Evolutionary conservation across 1,140 invertebrate species (phyloP).

Genomic region (Propsilocerus akamusi): DNA sequence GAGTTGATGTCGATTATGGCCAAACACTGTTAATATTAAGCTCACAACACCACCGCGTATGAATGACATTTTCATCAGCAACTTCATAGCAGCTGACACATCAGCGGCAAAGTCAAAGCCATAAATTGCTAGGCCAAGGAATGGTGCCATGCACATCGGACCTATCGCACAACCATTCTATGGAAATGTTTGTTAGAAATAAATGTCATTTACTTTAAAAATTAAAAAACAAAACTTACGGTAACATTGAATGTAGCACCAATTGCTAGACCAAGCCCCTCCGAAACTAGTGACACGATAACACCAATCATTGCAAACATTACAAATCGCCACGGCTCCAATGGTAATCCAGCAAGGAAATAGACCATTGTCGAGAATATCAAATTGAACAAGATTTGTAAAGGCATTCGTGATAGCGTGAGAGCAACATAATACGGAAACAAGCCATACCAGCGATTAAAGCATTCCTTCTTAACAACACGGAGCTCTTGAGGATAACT

Average conservation of each 20-base stretch:
- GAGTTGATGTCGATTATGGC: conserved; percentile 31
- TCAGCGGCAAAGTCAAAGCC: conserved; percentile 42
- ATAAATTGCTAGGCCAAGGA: conserved; percentile 41
- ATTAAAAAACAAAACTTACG: conserved; percentile 24
- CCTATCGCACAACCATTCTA: conserved; percentile 45
- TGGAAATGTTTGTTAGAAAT: conserved; percentile 16
- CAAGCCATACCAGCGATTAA: conserved; percentile 68
- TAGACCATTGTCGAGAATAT: conserved; percentile 36
- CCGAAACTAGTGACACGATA: conserved; percentile 33
- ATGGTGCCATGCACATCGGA: conserved; percentile 36
- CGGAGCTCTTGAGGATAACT: conserved; percentile 58
- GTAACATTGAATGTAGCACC: conserved; percentile 41
- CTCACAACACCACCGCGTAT: conserved; percentile 38
- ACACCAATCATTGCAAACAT: conserved; percentile 34
- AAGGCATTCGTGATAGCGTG: conserved; percentile 43
- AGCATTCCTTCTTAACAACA: conserved; percentile 59
- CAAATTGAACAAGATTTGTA: conserved; percentile 32
- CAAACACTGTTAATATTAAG: conserved; percentile 36
- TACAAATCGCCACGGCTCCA: conserved; percentile 27
- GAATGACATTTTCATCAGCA: conserved; percentile 39
- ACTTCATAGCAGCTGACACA: conserved; percentile 33
- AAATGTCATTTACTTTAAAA: neutral
- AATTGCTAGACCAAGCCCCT: conserved; percentile 40
- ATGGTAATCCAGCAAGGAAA: conserved; percentile 36
- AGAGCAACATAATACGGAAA: conserved; percentile 61